Conservation (phyloP, 2,113 vertebrate genomes). For the Pachycephala philippinensis region DNA sequence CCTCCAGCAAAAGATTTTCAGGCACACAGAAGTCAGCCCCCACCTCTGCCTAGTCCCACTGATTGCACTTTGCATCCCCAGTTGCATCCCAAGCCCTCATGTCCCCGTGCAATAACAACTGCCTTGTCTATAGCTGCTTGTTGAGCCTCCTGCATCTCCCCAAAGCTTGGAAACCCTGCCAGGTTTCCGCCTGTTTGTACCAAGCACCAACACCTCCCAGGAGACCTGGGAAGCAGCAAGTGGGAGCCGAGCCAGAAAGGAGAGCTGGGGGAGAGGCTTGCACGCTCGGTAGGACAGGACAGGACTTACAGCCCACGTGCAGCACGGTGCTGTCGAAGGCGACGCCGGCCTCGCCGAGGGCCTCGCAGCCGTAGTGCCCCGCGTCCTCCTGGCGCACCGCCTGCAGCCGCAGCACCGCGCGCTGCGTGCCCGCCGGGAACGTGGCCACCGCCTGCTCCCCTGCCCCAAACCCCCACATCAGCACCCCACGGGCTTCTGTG, state of each 20-base stretch:
- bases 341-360: slow-evolving; percentile 70
- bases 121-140: neutral
- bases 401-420: slow-evolving; percentile 74
- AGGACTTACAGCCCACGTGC: slow-evolving; percentile 83
- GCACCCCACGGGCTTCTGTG: fast-evolving
- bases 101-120: fast-evolving
- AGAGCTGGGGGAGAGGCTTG: fast-evolving
- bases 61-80: neutral
- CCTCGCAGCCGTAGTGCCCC: slow-evolving; percentile 82
- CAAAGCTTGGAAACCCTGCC: neutral
- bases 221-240: neutral
- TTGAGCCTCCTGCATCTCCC: neutral
- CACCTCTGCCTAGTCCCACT: neutral
- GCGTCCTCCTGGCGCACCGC: slow-evolving; percentile 75
- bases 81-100: fast-evolving
- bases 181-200: neutral
- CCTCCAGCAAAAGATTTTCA: neutral
- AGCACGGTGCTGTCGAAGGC: slow-evolving; percentile 71
- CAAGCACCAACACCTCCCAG: fast-evolving
- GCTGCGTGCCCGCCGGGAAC: slow-evolving; percentile 58
- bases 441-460: slow-evolving; percentile 75
- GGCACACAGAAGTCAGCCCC: neutral
- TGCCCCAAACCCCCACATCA: slow-evolving; percentile 11
- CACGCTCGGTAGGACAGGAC: fast-evolving
- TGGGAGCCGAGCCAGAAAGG: neutral